Conservation (phyloP, 2,888 invertebrate species). For the Apamea crenata region DNA sequence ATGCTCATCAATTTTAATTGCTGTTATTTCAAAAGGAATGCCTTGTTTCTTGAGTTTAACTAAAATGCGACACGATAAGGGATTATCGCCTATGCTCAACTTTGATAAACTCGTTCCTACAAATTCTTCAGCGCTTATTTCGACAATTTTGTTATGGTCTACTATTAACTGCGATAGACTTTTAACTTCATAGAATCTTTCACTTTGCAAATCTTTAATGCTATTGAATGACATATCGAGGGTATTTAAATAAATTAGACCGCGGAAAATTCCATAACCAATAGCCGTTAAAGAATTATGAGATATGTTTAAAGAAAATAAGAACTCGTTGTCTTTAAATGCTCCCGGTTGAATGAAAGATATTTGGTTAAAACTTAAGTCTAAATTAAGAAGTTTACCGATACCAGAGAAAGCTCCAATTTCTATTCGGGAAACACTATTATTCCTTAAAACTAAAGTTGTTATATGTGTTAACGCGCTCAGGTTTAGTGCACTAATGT, state of each 20-base stretch:
- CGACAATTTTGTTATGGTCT: conserved; percentile 78
- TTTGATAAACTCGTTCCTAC: conserved; percentile 68
- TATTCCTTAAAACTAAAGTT: conserved; percentile 72
- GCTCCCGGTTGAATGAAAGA: conserved; percentile 78
- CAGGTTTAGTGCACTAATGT: conserved; percentile 71
- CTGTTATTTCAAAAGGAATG: conserved; percentile 62
- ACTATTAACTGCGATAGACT: conserved; percentile 75
- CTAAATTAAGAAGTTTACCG: conserved; percentile 69
- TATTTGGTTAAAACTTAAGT: conserved; percentile 80
- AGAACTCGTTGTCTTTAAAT: conserved; percentile 75
- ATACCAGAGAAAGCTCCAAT: conserved; percentile 72
- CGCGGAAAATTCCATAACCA: conserved; percentile 79
- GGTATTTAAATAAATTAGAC: conserved; percentile 71
- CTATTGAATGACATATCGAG: conserved; percentile 81
- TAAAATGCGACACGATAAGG: conserved; percentile 77
- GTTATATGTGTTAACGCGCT: conserved; percentile 68
- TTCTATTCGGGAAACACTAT: conserved; percentile 72
- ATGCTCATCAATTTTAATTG: conserved; percentile 61
- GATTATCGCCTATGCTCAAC: conserved; percentile 83
- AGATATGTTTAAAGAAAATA: conserved; percentile 77
- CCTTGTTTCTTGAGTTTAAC: conserved; percentile 69
- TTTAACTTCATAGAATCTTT: conserved; percentile 77
- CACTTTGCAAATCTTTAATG: conserved; percentile 76
- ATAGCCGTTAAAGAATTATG: conserved; percentile 76
- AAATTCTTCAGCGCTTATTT: conserved; percentile 75